Evolutionary conservation across 1,140 invertebrate genomes (phyloP).

Genomic region (Ips nitidus): DNA sequence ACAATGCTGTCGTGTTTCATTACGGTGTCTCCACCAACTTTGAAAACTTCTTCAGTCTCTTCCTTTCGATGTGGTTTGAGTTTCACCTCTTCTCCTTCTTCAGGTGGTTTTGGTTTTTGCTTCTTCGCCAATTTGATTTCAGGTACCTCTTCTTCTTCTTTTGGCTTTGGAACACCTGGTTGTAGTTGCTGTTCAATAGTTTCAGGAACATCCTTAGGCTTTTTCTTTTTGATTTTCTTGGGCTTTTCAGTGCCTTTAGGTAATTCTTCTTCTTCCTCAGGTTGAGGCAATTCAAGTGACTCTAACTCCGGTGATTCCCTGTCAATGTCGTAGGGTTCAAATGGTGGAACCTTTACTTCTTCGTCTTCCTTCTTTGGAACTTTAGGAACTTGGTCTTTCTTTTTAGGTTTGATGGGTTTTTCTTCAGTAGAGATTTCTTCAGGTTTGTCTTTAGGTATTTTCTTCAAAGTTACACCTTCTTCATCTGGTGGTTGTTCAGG

Average conservation of each 20-base stretch:
- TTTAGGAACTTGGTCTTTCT: slow-evolving; percentile 32
- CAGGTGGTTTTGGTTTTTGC: slow-evolving; percentile 55
- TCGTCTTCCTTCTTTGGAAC: slow-evolving; percentile 46
- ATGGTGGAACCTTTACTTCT: slow-evolving; percentile 46
- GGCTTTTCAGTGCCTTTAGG: slow-evolving; percentile 38
- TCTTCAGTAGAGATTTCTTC: slow-evolving; percentile 24
- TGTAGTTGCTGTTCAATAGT: slow-evolving; percentile 41
- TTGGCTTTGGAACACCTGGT: slow-evolving; percentile 41
- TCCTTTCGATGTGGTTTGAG: slow-evolving; percentile 57
- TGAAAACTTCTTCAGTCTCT: slow-evolving; percentile 44
- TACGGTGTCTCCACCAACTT: slow-evolving; percentile 30
- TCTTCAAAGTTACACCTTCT: slow-evolving; percentile 42
- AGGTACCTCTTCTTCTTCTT: slow-evolving; percentile 44
- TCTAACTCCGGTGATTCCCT: slow-evolving; percentile 39
- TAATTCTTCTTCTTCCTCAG: slow-evolving; percentile 40
- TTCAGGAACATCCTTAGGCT: slow-evolving; percentile 42
- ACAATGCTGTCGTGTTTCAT: slow-evolving; percentile 30
- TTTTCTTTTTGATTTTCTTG: slow-evolving; percentile 41
- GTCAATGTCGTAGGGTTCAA: slow-evolving; percentile 47
- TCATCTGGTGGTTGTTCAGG: slow-evolving; percentile 47
- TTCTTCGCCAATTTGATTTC: slow-evolving; percentile 57
- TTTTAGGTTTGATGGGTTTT: slow-evolving; percentile 40
- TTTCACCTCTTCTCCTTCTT: slow-evolving; percentile 54
- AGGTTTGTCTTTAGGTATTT: slow-evolving; percentile 39
- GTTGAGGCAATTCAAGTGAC: slow-evolving; percentile 38